A percentile compares a stretch with the other conserved stretches of the same genome.
Conservation (phyloP, 2,888 invertebrate species). For the Pherbina coryleti region DNA sequence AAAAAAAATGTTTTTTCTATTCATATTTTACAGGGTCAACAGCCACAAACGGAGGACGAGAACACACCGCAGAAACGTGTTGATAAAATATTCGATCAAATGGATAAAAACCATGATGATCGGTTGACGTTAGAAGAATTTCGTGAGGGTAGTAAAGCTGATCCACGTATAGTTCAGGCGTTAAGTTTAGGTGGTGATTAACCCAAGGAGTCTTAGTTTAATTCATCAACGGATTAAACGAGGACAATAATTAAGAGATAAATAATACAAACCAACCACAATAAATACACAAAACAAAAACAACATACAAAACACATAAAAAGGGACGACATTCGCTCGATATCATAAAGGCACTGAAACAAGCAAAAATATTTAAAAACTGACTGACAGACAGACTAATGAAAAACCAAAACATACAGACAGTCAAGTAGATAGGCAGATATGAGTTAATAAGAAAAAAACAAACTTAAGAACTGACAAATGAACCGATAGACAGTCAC, state of each 20-base stretch:
- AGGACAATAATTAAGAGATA: conserved; percentile 45
- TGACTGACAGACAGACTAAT: not conserved
- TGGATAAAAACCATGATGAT: conserved; percentile 99
- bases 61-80: conserved; percentile 94
- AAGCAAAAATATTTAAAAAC: not conserved
- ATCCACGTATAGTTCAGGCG: conserved; percentile 96
- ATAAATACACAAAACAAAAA: conserved; percentile 45
- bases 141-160: conserved; percentile 96
- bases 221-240: conserved; percentile 51
- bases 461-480: not conserved
- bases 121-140: conserved; percentile 95
- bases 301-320: conserved; percentile 24
- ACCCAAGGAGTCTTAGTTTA: conserved; percentile 60
- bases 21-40: conserved; percentile 77
- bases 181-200: conserved; percentile 84
- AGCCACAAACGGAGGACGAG: conserved; percentile 86
- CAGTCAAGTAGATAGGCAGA: not conserved
- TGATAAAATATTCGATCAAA: conserved; percentile 97
- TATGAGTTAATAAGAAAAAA: no score
- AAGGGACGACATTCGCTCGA: conserved; percentile 9
- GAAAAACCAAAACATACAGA: not conserved
- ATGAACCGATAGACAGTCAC: not conserved
- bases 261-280: conserved; percentile 25
- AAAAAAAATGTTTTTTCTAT: conserved; percentile 46
- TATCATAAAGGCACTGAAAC: not conserved